These are phyloP conservation scores for Apis mellifera DNA, from an alignment of 1,140 invertebrate species.

Conservation along the genomic window Amel_HAv3.1 CM009944.2:10403501-10404000, in stretches of 20 bases:
- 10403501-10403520: slow-evolving; percentile 75
- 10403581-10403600: slow-evolving; percentile 69
- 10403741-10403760: background rate
- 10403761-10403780: slow-evolving; percentile 4
- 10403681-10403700: background rate
- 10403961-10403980: too few species aligned
- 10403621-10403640: background rate
- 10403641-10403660: background rate
- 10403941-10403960: too few species aligned
- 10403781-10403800: slow-evolving; percentile 45
- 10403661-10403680: background rate
- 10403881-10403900: background rate
- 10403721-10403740: background rate
- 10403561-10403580: slow-evolving; percentile 75
- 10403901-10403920: background rate
- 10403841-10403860: slow-evolving; percentile 9
- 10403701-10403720: background rate
- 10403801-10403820: slow-evolving; percentile 27
- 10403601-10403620: slow-evolving; percentile 51
- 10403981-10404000: too few species aligned
- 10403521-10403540: slow-evolving; percentile 74
- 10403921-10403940: too few species aligned
- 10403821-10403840: slow-evolving; percentile 26
- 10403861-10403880: background rate
- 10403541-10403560: slow-evolving; percentile 60